phyloP scores from a whole-genome alignment of 2,888 invertebrate genomes.

The Molanna angustata region DNA sequence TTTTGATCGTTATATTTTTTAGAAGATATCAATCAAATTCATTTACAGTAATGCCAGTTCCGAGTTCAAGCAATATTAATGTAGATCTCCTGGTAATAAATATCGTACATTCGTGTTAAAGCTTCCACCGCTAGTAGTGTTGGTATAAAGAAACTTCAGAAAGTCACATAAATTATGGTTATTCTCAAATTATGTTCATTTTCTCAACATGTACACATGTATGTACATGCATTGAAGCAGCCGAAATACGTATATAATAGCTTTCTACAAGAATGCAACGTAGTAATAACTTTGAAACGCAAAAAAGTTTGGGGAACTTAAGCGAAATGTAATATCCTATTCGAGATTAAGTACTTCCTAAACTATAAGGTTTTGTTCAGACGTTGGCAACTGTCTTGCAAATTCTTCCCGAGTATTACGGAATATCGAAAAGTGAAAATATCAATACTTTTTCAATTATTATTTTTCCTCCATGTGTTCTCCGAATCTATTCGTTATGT shows the following conservation, averaged over 20 bases:
- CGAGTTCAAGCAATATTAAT: no score
- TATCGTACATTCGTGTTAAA: not conserved
- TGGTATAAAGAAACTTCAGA: constrained; percentile 22
- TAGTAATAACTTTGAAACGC: constrained; percentile 20
- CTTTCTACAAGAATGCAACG: constrained; percentile 24
- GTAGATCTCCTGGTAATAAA: not conserved
- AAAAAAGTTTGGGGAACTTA: constrained; percentile 18
- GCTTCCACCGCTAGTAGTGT: not conserved
- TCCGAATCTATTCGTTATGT: no score
- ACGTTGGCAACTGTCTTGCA: constrained; percentile 14
- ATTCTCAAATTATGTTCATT: constrained; percentile 20
- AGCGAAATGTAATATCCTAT: constrained; percentile 24
- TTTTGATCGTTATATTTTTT: no score
- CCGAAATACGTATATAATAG: constrained; percentile 24
- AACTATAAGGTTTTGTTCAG: constrained; percentile 17
- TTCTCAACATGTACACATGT: constrained; percentile 6
- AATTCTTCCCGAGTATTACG: not conserved
- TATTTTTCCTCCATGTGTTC: no score
- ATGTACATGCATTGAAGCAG: not conserved
- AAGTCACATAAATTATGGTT: constrained; percentile 30
- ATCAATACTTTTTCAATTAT: no score
- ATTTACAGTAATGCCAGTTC: no score
- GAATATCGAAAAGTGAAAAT: no score
- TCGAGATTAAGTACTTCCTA: constrained; percentile 10
- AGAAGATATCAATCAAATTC: no score